These are phyloP conservation scores for Harpalus rufipes DNA, from an alignment of 2,888 invertebrate species.

Conservation along the genomic window DNA sequence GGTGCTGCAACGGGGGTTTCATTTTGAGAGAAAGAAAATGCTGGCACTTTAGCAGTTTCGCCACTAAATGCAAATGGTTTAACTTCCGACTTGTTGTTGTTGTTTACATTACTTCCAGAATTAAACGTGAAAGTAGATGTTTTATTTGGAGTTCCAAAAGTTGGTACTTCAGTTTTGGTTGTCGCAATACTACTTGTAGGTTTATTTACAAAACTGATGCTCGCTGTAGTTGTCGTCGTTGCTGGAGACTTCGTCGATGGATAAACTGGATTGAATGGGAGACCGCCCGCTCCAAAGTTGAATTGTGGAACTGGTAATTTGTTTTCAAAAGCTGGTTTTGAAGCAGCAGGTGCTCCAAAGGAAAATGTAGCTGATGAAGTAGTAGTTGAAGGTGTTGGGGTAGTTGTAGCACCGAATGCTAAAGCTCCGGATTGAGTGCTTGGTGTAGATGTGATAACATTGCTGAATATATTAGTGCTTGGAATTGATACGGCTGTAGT, in stretches of 20 bases:
- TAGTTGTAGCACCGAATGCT: slow-evolving; percentile 68
- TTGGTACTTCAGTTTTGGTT: slow-evolving; percentile 68
- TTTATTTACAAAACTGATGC: slow-evolving; percentile 41
- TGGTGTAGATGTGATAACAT: slow-evolving; percentile 27
- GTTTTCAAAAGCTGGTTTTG: slow-evolving; percentile 55
- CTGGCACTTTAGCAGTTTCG: slow-evolving; percentile 28
- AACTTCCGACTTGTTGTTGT: slow-evolving; percentile 66
- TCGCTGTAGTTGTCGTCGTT: slow-evolving; percentile 49
- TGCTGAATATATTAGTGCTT: slow-evolving; percentile 41
- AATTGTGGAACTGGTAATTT: slow-evolving; percentile 56
- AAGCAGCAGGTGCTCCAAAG: slow-evolving; percentile 9
- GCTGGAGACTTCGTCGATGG: slow-evolving; percentile 26
- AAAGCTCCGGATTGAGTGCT: slow-evolving; percentile 16
- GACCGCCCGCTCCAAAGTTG: slow-evolving; percentile 58
- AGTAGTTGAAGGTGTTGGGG: slow-evolving; percentile 9
- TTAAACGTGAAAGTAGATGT: slow-evolving; percentile 69
- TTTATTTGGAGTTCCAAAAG: slow-evolving; percentile 38
- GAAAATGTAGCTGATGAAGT: slow-evolving; percentile 25
- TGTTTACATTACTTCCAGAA: slow-evolving; percentile 66
- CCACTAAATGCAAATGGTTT: slow-evolving; percentile 71
- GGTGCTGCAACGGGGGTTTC: slow-evolving; percentile 54
- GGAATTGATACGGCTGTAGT: slow-evolving; percentile 32
- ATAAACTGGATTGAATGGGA: slow-evolving; percentile 57
- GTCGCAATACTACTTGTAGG: slow-evolving; percentile 1
- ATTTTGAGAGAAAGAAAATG: slow-evolving; percentile 52